Conservation (phyloP, 2,888 invertebrate genomes). For the Ypsolopha scabrella region DNA sequence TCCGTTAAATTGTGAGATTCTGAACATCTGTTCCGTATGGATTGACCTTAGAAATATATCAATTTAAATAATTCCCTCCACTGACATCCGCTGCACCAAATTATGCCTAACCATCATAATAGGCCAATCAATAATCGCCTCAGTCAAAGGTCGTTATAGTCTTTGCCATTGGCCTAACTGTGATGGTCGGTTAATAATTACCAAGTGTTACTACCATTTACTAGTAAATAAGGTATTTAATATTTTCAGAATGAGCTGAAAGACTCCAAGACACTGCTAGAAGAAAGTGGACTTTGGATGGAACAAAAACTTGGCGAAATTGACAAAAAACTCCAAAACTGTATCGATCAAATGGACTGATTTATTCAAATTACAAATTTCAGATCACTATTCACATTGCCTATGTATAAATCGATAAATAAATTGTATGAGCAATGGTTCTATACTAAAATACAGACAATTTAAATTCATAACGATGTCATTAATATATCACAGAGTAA, state of each 20-base stretch:
- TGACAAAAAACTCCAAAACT: conserved; percentile 42
- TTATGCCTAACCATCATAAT: too few species aligned
- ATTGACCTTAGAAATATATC: too few species aligned
- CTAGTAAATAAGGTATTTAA: not conserved
- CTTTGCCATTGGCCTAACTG: too few species aligned
- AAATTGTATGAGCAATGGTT: conserved; percentile 1
- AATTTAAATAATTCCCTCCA: too few species aligned
- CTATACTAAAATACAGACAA: conserved; percentile 12
- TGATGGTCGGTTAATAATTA: too few species aligned
- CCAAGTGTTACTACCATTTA: not conserved
- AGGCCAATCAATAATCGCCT: too few species aligned
- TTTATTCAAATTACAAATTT: conserved; percentile 5
- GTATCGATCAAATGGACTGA: conserved; percentile 43
- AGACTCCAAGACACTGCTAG: conserved; percentile 29
- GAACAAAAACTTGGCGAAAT: conserved; percentile 34
- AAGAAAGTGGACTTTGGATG: conserved; percentile 42
- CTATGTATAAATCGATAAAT: not conserved
- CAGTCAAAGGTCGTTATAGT: too few species aligned
- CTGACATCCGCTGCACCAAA: too few species aligned
- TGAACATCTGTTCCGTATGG: too few species aligned
- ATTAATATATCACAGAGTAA: conserved; percentile 27
- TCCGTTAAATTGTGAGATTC: too few species aligned
- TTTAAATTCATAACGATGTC: conserved; percentile 19
- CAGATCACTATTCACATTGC: conserved; percentile 1
- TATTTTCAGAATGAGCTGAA: conserved; percentile 29